phyloP scores from a whole-genome alignment of 2,888 invertebrate genomes.

The Augiades crinisus region DNA sequence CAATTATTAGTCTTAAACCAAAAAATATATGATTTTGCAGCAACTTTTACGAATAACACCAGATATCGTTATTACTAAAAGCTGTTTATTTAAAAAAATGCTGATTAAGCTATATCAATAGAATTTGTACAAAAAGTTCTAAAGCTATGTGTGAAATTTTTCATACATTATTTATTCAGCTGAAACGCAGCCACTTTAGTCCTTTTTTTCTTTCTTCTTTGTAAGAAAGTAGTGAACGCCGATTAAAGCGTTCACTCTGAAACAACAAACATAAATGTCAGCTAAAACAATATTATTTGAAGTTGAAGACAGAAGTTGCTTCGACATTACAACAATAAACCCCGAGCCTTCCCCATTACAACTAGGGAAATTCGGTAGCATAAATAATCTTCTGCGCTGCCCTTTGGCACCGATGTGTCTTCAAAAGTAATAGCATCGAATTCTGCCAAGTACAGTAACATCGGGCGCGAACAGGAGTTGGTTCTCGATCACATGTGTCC shows the following conservation, averaged over 20 bases:
- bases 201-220: slow-evolving; percentile 54
- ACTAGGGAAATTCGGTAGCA: too few relatives aligned
- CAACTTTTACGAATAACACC: slow-evolving; percentile 25
- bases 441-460: too few relatives aligned
- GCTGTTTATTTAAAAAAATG: slow-evolving; percentile 17
- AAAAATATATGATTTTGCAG: slow-evolving; percentile 30
- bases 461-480: too few relatives aligned
- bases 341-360: too few relatives aligned
- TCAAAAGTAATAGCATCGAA: too few relatives aligned
- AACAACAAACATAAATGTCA: slow-evolving; percentile 46
- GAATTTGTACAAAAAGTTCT: slow-evolving; percentile 34
- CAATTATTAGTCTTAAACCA: slow-evolving; percentile 37
- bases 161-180: slow-evolving; percentile 16
- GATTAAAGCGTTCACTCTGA: slow-evolving; percentile 65
- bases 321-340: too few relatives aligned
- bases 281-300: too few relatives aligned
- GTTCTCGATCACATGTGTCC: too few relatives aligned
- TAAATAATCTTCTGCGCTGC: too few relatives aligned
- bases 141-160: slow-evolving; percentile 39
- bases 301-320: too few relatives aligned
- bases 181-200: slow-evolving; percentile 40
- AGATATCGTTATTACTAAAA: slow-evolving; percentile 24
- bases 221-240: slow-evolving; percentile 65
- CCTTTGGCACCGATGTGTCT: too few relatives aligned
- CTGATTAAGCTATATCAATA: slow-evolving; percentile 9